These are phyloP conservation scores for Microhierax caerulescens DNA, from an alignment of 2,797 vertebrate species.

Conservation along the genomic window DNA sequence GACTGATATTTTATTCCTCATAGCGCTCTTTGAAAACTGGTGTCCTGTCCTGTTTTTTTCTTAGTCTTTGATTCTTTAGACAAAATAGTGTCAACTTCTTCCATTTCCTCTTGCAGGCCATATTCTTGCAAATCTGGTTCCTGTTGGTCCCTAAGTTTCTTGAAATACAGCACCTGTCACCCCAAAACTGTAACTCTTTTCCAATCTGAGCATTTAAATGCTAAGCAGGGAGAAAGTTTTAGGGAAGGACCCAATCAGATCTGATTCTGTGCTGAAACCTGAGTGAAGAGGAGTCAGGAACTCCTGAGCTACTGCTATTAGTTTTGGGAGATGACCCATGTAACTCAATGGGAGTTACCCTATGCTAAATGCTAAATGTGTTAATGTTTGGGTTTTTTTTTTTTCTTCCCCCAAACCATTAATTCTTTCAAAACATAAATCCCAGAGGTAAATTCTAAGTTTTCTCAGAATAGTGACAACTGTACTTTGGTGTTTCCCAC, in stretches of 20 bases:
- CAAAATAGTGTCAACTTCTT: fast-evolving
- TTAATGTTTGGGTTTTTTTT: not conserved
- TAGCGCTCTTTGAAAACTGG: not conserved
- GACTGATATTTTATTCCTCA: not conserved
- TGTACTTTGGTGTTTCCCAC: not conserved
- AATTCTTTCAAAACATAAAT: not conserved
- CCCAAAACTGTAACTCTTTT: not conserved
- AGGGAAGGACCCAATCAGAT: fast-evolving
- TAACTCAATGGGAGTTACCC: not conserved
- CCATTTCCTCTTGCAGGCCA: not conserved
- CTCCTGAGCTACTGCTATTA: not conserved
- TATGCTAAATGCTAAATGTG: not conserved
- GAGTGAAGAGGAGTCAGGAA: not conserved
- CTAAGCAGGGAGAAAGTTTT: not conserved
- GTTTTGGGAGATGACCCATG: not conserved
- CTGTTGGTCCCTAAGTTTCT: not conserved
- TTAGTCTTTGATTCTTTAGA: not conserved
- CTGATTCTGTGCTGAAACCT: not conserved
- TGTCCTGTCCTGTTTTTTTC: not conserved
- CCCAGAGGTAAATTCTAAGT: not conserved
- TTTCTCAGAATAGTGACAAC: not conserved
- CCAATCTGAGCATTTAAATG: not conserved
- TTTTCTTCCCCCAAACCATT: not conserved
- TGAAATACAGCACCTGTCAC: not conserved
- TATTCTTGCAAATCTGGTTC: not conserved